phyloP scores from a whole-genome alignment of 2,797 vertebrate genomes.

The Ctenochaetus hawaiiensis region DNA sequence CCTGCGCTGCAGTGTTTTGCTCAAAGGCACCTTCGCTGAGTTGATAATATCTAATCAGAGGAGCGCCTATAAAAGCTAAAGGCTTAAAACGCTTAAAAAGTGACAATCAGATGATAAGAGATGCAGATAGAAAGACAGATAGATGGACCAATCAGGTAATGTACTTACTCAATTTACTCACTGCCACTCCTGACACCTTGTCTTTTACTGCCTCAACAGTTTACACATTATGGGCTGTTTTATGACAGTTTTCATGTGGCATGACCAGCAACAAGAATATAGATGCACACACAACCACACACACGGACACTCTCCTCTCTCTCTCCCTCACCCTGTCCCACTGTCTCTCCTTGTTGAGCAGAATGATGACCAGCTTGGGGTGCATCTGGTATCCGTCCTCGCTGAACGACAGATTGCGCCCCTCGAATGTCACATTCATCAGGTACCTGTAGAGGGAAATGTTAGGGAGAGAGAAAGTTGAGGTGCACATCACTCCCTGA shows the following conservation, averaged over 20 bases:
- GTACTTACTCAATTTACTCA: slow-evolving; percentile 12
- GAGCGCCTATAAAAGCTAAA: slow-evolving; percentile 41
- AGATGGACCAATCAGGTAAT: slow-evolving; percentile 18
- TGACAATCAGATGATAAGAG: slow-evolving; percentile 45
- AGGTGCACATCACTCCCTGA: background rate
- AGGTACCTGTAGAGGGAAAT: slow-evolving; percentile 88
- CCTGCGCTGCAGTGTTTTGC: slow-evolving; percentile 37
- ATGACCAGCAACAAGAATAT: background rate
- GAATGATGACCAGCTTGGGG: slow-evolving; percentile 97
- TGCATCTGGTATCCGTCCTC: slow-evolving; percentile 99
- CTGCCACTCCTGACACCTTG: background rate
- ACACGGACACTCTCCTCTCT: slow-evolving; percentile 75
- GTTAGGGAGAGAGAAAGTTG: slow-evolving; percentile 15
- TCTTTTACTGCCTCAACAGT: background rate
- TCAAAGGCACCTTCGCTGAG: slow-evolving; percentile 71
- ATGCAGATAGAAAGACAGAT: slow-evolving; percentile 34
- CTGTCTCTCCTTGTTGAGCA: slow-evolving; percentile 94
- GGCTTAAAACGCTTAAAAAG: slow-evolving; percentile 63
- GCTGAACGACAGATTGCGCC: slow-evolving; percentile 97
- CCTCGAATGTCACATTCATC: slow-evolving; percentile 97
- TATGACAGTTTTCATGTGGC: background rate
- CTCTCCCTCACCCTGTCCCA: slow-evolving; percentile 94
- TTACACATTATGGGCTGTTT: background rate
- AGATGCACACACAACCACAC: background rate
- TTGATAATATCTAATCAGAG: slow-evolving; percentile 72